Percentiles rank a stretch among this genome's conserved stretches.
Evolutionary conservation across 1,140 invertebrate genomes (phyloP).

Genomic region (Papilio xuthus): DNA sequence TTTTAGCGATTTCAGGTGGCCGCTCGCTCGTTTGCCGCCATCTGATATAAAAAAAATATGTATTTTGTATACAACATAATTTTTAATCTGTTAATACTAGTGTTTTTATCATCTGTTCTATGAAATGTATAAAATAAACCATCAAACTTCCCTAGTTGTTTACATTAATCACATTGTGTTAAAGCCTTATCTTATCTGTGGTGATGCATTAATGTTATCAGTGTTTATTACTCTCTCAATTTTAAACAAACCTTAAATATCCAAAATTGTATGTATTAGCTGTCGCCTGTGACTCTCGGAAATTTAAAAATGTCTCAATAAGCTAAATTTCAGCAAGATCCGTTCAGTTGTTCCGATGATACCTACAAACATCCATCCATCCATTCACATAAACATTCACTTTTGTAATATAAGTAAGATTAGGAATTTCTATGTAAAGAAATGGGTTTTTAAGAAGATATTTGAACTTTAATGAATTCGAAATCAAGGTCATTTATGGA

Average conservation of each 20-base stretch:
- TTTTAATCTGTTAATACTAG: too few relatives aligned
- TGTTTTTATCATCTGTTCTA: not conserved
- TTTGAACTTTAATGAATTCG: not conserved
- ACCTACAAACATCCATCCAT: too few relatives aligned
- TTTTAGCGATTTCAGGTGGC: too few relatives aligned
- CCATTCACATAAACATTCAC: too few relatives aligned
- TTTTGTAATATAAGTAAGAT: too few relatives aligned
- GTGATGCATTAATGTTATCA: conserved; percentile 11
- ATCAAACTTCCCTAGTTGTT: not conserved
- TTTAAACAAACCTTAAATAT: not conserved
- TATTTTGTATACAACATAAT: too few relatives aligned
- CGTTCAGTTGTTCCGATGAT: too few relatives aligned
- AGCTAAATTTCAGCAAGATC: too few relatives aligned
- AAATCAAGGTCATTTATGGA: not conserved
- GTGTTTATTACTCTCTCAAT: not conserved
- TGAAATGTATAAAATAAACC: not conserved
- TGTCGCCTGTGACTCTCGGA: too few relatives aligned
- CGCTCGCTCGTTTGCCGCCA: too few relatives aligned
- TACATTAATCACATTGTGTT: not conserved
- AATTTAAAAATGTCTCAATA: too few relatives aligned
- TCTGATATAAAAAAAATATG: too few relatives aligned
- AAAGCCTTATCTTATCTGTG: conserved; percentile 24
- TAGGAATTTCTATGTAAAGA: not conserved
- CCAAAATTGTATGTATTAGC: not conserved
- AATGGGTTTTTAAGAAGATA: not conserved